A percentile compares a stretch with the other conserved stretches of the same genome.
Evolutionary conservation across 2,113 vertebrate genomes (phyloP).

Genomic region (Microcebus murinus): DNA sequence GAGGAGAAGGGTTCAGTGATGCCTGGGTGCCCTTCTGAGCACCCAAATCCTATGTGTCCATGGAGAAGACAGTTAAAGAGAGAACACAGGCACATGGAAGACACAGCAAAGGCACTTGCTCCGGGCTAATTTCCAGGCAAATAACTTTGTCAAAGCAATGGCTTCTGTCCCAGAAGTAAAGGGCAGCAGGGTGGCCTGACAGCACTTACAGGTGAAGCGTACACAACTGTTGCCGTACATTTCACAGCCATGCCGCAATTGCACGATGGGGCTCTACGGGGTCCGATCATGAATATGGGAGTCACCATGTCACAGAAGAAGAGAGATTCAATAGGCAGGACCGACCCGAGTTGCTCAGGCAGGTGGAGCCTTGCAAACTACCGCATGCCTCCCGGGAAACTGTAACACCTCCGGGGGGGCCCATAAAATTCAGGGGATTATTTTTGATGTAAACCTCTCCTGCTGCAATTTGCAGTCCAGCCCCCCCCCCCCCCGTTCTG

Average conservation of each 20-base stretch:
- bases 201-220: rapidly evolving
- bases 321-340: not conserved
- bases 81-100: rapidly evolving
- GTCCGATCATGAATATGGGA: rapidly evolving
- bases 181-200: not conserved
- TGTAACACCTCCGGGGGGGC: not conserved
- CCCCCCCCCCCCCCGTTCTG: not conserved
- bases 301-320: not conserved
- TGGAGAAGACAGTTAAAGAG: not conserved
- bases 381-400: not conserved
- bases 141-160: not conserved
- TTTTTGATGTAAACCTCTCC: not conserved
- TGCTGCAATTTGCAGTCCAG: not conserved
- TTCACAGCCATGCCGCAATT: rapidly evolving
- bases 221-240: rapidly evolving
- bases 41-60: not conserved
- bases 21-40: not conserved
- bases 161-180: not conserved
- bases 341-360: rapidly evolving
- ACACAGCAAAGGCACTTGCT: not conserved
- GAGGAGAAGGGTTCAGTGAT: too few relatives aligned
- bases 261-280: not conserved
- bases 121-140: not conserved
- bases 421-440: not conserved
- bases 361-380: not conserved